Base-by-base conservation (phyloP, 2,888 invertebrate genomes). In the Kuschelorhynchus macadamiae region DNA sequence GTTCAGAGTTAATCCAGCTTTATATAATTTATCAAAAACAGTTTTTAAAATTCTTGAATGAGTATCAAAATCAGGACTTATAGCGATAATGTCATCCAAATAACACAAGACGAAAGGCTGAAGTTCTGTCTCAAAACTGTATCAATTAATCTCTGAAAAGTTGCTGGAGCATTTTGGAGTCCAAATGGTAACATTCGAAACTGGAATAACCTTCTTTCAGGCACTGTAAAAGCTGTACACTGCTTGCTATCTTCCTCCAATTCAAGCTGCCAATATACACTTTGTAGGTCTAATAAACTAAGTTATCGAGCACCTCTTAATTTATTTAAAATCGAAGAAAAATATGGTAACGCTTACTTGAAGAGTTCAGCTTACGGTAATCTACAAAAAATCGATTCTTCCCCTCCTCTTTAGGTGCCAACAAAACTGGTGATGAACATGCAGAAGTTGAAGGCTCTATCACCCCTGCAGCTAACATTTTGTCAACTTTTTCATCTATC, bases 181-280 rank as follows among this genome's bases (percentile, higher is more conserved):
- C 78, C 80, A 41, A 80, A 79, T 0, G 80, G 78, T 74, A 80
- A 71, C 0, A 75, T 69, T 0, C 39, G 67, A 46, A 80, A 81
- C 8, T 80, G 75, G 39, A 65, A 78, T 0, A 79, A 56, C 0
- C 79, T 77, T 8, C 74, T 33, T 20, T 67, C 61, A 0, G 77
- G 76, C 7, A 79, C 74, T 0, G 74, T 73, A 66, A 79, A 81
- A 0, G 80, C 79, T 1, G 79, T 81, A 5, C 71, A 67, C 11
- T 74, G 69, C 8, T 59, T 44, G 7, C 70, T 71, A 0, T 53
- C 21, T 20, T 72, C 59, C 2, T 62, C 57, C 12, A 81, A 12
- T 2, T 72, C 72, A 4, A 79, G 69, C 42, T 79, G 78, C 56
- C 73, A 77, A 47, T 78, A 79, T 0, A 76, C 78, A 25, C 46